Evolutionary conservation across 2,888 invertebrate species (phyloP).

Genomic region (Hanleya hanleyi): DNA sequence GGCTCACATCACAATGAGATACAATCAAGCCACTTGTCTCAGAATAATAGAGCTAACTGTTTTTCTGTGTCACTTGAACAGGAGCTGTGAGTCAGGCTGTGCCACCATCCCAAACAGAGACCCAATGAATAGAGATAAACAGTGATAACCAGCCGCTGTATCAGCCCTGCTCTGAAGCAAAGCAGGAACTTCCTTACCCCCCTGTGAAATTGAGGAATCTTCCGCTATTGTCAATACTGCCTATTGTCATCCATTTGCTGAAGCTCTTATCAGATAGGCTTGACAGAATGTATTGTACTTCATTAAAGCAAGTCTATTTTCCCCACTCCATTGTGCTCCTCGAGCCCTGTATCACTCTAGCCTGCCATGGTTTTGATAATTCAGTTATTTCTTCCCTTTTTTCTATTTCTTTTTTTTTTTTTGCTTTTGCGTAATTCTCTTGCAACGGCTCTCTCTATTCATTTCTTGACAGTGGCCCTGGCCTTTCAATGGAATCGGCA

Average conservation of each 20-base stretch:
- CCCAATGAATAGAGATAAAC: too few species aligned
- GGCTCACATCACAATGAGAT: too few species aligned
- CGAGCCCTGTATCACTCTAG: not conserved
- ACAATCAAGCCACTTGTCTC: too few species aligned
- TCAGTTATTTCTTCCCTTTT: constrained; percentile 1
- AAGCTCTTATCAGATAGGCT: constrained; percentile 3
- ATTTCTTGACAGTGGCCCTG: not conserved
- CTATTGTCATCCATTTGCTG: constrained; percentile 7
- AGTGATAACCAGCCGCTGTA: too few species aligned
- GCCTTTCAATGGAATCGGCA: not conserved
- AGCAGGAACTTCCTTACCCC: not conserved
- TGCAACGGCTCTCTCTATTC: too few species aligned
- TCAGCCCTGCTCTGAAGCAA: too few species aligned
- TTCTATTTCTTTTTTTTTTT: not conserved
- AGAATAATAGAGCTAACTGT: too few species aligned
- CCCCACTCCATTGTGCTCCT: constrained; percentile 1
- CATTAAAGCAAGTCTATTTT: constrained; percentile 30
- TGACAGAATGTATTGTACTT: constrained; percentile 20
- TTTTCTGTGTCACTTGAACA: too few species aligned
- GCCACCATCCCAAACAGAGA: too few species aligned
- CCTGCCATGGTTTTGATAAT: not conserved
- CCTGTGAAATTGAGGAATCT: not conserved
- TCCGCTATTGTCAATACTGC: constrained; percentile 3
- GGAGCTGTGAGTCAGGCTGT: too few species aligned
- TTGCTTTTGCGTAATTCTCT: too few species aligned